These are phyloP conservation scores for Montifringilla adamsi DNA, from an alignment of 2,113 vertebrate species.

Conservation along the genomic window DNA sequence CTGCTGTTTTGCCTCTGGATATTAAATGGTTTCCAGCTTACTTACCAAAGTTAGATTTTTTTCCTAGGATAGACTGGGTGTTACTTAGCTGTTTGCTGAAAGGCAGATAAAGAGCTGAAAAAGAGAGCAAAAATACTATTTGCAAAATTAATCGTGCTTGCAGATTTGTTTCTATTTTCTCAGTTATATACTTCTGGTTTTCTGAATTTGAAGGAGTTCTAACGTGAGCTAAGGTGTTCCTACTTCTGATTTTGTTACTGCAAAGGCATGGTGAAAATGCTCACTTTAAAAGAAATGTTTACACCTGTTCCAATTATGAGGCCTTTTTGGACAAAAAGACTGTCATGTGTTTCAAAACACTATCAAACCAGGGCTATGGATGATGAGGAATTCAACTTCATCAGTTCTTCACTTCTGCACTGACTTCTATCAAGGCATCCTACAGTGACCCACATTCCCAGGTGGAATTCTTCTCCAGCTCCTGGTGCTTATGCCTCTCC, in stretches of 20 bases:
- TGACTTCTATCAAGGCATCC: background rate
- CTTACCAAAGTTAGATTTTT: background rate
- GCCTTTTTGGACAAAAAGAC: conserved; percentile 3
- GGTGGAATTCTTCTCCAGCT: background rate
- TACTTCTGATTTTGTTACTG: background rate
- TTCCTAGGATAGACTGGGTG: background rate
- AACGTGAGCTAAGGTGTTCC: background rate
- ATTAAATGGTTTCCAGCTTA: background rate
- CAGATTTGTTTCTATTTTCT: background rate
- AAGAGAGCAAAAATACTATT: background rate
- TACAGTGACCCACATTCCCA: background rate
- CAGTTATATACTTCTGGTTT: background rate
- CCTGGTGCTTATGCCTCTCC: rapidly evolving
- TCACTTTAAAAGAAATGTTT: background rate
- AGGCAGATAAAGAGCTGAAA: background rate
- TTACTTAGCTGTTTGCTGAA: background rate
- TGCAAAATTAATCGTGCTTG: background rate
- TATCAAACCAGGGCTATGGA: background rate
- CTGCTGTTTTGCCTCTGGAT: background rate
- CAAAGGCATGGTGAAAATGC: background rate
- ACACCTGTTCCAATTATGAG: background rate
- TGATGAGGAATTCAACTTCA: background rate
- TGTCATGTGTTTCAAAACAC: background rate
- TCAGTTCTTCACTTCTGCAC: background rate
- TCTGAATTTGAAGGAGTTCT: background rate